Conservation (phyloP, 1,140 invertebrate species). For the Varroa destructor region DNA sequence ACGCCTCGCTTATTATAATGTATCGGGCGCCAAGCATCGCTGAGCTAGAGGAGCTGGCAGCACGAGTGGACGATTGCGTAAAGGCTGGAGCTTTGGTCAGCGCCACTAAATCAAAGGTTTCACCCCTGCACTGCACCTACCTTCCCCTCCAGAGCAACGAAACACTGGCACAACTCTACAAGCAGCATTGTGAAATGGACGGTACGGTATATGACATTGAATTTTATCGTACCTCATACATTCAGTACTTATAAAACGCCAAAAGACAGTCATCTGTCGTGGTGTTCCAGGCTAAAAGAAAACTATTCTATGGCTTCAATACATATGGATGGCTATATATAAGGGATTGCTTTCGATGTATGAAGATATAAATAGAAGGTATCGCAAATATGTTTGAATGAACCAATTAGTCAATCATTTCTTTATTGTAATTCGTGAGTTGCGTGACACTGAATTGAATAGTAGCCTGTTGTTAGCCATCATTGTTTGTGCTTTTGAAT, state of each 20-base stretch:
- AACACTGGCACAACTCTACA: conserved; percentile 33
- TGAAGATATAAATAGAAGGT: no score
- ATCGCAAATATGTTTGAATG: no score
- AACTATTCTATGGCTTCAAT: not conserved
- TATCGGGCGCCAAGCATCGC: conserved; percentile 37
- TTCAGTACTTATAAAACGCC: no score
- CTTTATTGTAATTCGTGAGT: no score
- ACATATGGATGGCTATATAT: not conserved
- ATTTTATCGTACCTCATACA: no score
- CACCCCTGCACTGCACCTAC: conserved; percentile 19
- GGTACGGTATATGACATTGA: no score
- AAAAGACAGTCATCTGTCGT: conserved; percentile 27
- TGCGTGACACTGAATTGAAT: no score
- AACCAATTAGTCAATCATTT: no score
- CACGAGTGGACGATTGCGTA: conserved; percentile 38
- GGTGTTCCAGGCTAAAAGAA: not conserved
- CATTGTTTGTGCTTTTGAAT: not conserved
- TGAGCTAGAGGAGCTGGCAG: conserved; percentile 37
- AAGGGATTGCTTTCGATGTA: no score
- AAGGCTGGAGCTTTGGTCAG: conserved; percentile 38
- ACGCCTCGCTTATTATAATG: conserved; percentile 38
- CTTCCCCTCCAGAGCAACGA: conserved; percentile 35
- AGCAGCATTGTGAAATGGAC: conserved; percentile 32
- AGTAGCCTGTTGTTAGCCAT: not conserved
- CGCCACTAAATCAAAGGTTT: conserved; percentile 35